Percentiles rank a stretch among this genome's conserved stretches.
These are phyloP conservation scores for Sylvilagus floridanus DNA, from an alignment of 2,797 vertebrate genomes.

Conservation along the genomic window DNA sequence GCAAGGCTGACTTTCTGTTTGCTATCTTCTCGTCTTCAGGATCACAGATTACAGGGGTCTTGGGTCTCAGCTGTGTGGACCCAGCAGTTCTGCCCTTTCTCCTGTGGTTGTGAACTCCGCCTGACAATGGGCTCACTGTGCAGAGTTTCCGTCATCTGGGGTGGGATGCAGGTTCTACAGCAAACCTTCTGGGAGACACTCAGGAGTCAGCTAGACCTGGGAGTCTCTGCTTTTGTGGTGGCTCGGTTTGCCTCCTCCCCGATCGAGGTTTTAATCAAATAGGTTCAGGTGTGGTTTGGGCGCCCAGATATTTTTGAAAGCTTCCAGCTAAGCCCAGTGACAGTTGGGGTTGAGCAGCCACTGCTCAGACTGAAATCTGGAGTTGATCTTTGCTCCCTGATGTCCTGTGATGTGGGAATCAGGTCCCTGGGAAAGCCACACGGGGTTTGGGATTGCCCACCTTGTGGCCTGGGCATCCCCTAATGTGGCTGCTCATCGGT, in stretches of 20 bases:
- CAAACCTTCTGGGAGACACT: background rate
- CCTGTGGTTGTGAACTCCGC: background rate
- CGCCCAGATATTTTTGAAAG: background rate
- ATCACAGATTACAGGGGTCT: background rate
- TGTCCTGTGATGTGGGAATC: background rate
- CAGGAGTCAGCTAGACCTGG: background rate
- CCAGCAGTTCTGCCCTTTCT: background rate
- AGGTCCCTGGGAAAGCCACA: fast-evolving
- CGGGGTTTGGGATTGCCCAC: too few species aligned
- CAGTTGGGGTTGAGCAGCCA: background rate
- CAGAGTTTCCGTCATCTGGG: background rate
- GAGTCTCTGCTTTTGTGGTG: background rate
- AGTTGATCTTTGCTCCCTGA: background rate
- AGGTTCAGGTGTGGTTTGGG: background rate
- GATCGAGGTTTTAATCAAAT: too few species aligned
- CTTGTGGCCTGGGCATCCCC: background rate
- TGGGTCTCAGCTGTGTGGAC: background rate
- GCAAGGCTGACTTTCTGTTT: background rate
- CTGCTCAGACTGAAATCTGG: background rate
- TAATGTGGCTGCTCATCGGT: fast-evolving
- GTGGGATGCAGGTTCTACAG: background rate
- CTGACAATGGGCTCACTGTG: too few species aligned
- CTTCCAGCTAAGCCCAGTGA: background rate
- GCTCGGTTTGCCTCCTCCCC: background rate
- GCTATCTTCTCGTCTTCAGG: background rate